Evolutionary conservation across 1,140 invertebrate genomes (phyloP), one percentile per base, ranked within the genome.

Genomic region (Heliothis subflexa): DNA sequence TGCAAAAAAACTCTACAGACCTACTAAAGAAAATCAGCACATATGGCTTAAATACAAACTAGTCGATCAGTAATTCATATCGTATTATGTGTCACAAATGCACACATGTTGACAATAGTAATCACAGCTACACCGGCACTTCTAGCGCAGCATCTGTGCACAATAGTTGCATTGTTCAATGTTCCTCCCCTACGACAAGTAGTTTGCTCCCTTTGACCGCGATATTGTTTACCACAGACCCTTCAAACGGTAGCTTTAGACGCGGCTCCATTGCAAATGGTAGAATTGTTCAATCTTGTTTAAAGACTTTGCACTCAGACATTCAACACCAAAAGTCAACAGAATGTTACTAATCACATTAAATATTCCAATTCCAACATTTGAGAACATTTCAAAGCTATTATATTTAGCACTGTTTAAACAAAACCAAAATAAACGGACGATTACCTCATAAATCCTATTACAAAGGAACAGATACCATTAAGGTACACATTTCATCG

Each of bases 61-160:
- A 40, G 45, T 64, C 61, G 70, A 71, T 47, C 40, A 47, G 52
- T 52, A 59, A 61, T 71, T 72, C 13, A 49, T 54, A 59, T 47
- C 52, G 40, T 62, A 64, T 66, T 16, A 59, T 28, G n/a, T 71
- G 18, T 47, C 18, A 57, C 59, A 75, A 62, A 75, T 25, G 45
- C 57, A 66, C 73, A 80, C 66, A 80, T 80, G 79, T 76, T 72
- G 71, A 18, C 16, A 59, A 59, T 28, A 59, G 18, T 52, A 28
- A 80, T 55, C 40, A 57, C 16, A 10, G 16, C 33, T 49, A 55
- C 52, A 71, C 68, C 52, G 68, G 61, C 68, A 71, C 59, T 82
- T 64, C 59, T 28, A 72, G 62, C 61, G 57, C 54, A 83, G 70
- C 86, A 88, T 88, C 86, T 88, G 86, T 84, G 82, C 85, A 71